phyloP scores from a whole-genome alignment of 1,140 invertebrate species.

The Zaprionus gabonicus region DNA sequence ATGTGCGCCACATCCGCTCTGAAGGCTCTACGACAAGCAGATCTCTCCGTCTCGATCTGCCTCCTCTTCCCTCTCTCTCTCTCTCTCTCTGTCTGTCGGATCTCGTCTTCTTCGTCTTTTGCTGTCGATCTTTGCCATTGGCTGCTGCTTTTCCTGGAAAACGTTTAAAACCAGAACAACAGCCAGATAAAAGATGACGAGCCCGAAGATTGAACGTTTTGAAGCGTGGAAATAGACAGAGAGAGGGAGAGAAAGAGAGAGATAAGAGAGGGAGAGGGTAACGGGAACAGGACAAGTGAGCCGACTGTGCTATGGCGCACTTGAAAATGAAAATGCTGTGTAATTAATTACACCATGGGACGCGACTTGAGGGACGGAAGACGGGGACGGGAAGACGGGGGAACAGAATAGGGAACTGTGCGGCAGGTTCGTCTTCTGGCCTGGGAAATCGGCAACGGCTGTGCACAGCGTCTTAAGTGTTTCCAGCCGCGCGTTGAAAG shows the following conservation, averaged over 20 bases:
- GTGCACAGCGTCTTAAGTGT: conserved; percentile 5
- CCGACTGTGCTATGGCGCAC: conserved; percentile 34
- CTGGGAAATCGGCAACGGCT: conserved; percentile 53
- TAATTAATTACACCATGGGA: conserved; percentile 71
- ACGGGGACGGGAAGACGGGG: not conserved
- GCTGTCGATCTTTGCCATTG: conserved; percentile 48
- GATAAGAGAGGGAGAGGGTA: not conserved
- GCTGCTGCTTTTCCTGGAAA: conserved; percentile 74
- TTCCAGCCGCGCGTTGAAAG: conserved; percentile 36
- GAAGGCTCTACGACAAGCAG: conserved; percentile 35
- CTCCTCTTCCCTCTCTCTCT: not conserved
- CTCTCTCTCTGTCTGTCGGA: not conserved
- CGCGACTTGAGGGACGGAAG: not conserved
- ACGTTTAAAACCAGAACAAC: conserved; percentile 73
- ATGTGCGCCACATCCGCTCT: conserved; percentile 73
- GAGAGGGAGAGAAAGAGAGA: not conserved
- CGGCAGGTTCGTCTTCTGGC: conserved; percentile 48
- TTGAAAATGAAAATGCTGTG: conserved; percentile 81
- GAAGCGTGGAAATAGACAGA: conserved; percentile 61
- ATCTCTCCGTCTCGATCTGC: conserved; percentile 33
- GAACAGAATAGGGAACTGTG: not conserved
- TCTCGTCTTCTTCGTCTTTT: conserved; percentile 50
- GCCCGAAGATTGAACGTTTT: conserved; percentile 62
- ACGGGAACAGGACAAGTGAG: conserved; percentile 26
- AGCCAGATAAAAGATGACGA: conserved; percentile 39